These are phyloP conservation scores for Cenopis cana DNA, from an alignment of 2,888 invertebrate genomes.

Conservation along the genomic window DNA sequence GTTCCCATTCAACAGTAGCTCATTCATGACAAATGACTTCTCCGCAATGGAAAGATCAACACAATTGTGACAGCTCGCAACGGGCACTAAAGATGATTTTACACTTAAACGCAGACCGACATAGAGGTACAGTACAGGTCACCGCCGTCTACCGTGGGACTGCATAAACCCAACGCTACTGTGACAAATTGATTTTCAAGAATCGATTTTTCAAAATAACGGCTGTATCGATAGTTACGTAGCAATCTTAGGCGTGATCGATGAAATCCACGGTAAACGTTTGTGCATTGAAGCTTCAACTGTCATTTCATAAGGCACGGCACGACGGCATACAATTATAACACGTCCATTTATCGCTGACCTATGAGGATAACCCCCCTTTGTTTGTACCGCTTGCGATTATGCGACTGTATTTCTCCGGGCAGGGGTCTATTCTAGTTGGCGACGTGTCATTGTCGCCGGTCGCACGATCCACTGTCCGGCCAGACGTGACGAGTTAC, in stretches of 20 bases:
- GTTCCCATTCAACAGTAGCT: constrained; percentile 26
- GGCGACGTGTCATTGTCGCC: constrained; percentile 80
- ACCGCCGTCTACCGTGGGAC: constrained; percentile 73
- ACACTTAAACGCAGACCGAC: constrained; percentile 58
- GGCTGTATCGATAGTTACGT: constrained; percentile 81
- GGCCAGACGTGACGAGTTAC: constrained; percentile 83
- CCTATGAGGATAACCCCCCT: constrained; percentile 51
- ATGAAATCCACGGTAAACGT: constrained; percentile 79
- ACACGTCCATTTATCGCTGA: constrained; percentile 64
- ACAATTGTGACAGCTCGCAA: constrained; percentile 59
- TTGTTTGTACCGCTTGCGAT: constrained; percentile 25
- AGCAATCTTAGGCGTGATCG: constrained; percentile 82
- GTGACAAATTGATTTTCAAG: constrained; percentile 77
- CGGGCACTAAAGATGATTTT: constrained; percentile 73
- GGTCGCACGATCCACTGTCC: constrained; percentile 82
- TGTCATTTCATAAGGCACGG: constrained; percentile 83
- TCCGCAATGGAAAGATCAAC: constrained; percentile 45
- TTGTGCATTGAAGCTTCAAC: constrained; percentile 81
- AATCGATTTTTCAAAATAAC: constrained; percentile 84
- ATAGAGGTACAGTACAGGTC: too few relatives aligned
- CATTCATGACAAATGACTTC: constrained; percentile 41
- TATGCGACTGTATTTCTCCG: constrained; percentile 45
- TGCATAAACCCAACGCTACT: constrained; percentile 78
- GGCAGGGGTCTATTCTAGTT: constrained; percentile 58
- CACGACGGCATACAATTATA: constrained; percentile 62